Conservation (phyloP, 2,797 vertebrate genomes). For the Clangula hyemalis region DNA sequence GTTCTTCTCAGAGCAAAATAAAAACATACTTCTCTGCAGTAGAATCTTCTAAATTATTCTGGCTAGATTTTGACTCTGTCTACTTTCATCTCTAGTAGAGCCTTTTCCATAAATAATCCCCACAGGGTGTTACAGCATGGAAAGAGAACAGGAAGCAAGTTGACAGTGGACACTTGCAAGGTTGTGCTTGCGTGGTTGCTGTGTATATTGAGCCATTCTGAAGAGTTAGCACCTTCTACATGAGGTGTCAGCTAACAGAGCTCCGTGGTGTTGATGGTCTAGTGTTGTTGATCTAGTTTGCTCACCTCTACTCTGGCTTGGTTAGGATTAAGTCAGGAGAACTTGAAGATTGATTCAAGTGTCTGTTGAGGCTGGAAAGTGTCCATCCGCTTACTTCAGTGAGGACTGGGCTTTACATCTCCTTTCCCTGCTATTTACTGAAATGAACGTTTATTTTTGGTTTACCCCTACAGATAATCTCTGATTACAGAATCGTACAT, state of each 20-base stretch:
- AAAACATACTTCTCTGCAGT: background rate
- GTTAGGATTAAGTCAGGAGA: background rate
- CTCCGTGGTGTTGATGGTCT: background rate
- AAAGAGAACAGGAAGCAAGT: background rate
- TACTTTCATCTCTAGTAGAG: background rate
- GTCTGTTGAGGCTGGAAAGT: background rate
- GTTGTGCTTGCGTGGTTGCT: background rate
- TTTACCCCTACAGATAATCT: background rate
- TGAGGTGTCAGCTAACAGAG: background rate
- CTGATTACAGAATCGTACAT: background rate
- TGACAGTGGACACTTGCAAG: background rate
- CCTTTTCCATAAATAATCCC: background rate
- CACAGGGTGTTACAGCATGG: background rate
- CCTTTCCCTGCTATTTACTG: background rate
- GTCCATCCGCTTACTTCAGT: background rate
- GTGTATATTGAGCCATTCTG: background rate
- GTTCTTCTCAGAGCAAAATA: background rate
- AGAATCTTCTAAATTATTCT: background rate
- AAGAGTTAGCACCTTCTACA: background rate
- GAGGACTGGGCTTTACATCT: background rate
- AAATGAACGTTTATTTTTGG: background rate
- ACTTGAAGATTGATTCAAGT: background rate
- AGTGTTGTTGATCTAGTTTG: background rate
- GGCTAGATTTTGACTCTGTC: background rate
- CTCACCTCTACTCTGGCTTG: background rate